Conservation (phyloP, 2,888 invertebrate genomes). For the Ichneumoninae sp. region DNA sequence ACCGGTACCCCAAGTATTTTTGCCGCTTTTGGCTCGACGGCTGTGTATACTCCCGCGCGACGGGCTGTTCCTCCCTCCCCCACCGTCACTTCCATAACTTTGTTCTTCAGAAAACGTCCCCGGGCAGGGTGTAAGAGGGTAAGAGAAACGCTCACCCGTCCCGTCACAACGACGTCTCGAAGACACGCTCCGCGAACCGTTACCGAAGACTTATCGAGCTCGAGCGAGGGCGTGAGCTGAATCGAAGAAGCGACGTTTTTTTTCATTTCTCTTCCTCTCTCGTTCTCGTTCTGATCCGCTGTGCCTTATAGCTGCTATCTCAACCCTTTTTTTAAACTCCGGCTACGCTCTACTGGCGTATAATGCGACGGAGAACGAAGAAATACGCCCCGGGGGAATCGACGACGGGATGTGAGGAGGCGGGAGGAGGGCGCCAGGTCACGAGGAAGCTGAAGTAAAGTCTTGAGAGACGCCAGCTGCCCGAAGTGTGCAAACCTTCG, state of each 20-base stretch:
- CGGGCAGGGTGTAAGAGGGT: conserved; percentile 10
- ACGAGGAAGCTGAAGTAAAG: conserved; percentile 35
- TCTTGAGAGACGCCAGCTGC: background rate
- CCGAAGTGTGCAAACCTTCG: conserved; percentile 1
- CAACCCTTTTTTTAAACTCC: background rate
- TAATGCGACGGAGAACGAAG: conserved; percentile 50
- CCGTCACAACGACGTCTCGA: conserved; percentile 51
- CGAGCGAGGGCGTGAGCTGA: conserved; percentile 66
- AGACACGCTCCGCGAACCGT: conserved; percentile 65
- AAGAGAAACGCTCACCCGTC: conserved; percentile 16
- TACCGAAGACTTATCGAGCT: conserved; percentile 67
- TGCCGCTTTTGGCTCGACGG: conserved; percentile 25
- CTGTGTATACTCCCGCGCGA: conserved; percentile 22
- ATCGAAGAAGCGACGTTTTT: conserved; percentile 65
- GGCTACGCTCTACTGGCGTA: conserved; percentile 8
- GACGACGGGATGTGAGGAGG: conserved; percentile 48
- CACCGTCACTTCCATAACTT: conserved; percentile 4
- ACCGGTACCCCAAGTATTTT: conserved; percentile 57
- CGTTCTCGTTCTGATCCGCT: background rate
- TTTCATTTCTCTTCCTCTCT: conserved; percentile 9
- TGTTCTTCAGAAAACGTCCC: conserved; percentile 15
- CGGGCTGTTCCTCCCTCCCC: conserved; percentile 19
- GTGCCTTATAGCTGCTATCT: conserved; percentile 12
- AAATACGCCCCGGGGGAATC: conserved; percentile 51
- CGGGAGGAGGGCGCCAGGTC: conserved; percentile 14